phyloP scores from a whole-genome alignment of 1,140 invertebrate genomes.

The Agraylea sexmaculata region DNA sequence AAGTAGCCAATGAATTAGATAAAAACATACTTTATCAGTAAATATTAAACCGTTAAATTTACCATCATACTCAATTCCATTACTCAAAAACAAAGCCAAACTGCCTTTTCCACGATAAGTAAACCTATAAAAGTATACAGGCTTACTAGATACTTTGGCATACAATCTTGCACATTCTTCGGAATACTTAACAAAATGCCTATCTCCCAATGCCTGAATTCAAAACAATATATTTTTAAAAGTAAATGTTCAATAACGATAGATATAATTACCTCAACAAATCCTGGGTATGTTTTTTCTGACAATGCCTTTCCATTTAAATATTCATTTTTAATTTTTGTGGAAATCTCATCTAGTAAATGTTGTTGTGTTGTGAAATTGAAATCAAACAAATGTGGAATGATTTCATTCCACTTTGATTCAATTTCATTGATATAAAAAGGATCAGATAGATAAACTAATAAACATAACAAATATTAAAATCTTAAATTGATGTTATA shows the following conservation, averaged over 20 bases:
- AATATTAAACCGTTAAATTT: too few relatives aligned
- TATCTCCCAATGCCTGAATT: constrained; percentile 43
- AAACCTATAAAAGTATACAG: constrained; percentile 49
- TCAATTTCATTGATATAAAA: constrained; percentile 39
- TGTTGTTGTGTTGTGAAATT: constrained; percentile 44
- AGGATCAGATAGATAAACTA: constrained; percentile 39
- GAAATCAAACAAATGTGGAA: constrained; percentile 46
- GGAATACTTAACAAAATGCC: constrained; percentile 43
- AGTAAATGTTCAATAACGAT: background rate
- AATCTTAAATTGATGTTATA: background rate
- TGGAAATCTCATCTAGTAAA: constrained; percentile 31
- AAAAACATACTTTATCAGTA: too few relatives aligned
- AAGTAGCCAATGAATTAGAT: too few relatives aligned
- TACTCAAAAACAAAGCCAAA: constrained; percentile 35
- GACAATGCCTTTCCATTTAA: constrained; percentile 37
- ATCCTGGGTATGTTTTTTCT: constrained; percentile 29
- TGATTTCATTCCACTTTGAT: constrained; percentile 43
- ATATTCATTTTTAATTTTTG: constrained; percentile 45
- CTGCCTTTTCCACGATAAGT: constrained; percentile 41
- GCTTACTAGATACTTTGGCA: constrained; percentile 38
- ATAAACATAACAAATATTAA: constrained; percentile 7
- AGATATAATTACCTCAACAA: constrained; percentile 27
- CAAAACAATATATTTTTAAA: background rate
- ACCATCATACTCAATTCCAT: constrained; percentile 42
- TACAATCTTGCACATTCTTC: constrained; percentile 44